A percentile compares a stretch with the other conserved stretches of the same genome.
Evolutionary conservation across 2,888 invertebrate species (phyloP).

Genomic region (Mimumesa dahlbomi): DNA sequence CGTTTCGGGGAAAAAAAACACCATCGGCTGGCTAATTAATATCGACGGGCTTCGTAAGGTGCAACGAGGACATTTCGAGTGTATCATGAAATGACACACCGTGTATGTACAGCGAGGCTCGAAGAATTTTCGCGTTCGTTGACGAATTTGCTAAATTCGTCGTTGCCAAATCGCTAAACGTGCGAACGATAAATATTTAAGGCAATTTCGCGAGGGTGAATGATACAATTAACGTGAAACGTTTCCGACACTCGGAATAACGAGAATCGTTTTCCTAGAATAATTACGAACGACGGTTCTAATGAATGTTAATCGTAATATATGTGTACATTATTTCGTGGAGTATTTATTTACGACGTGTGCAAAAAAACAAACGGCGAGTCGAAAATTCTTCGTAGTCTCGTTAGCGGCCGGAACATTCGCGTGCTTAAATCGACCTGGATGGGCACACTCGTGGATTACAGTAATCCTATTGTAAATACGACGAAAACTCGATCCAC

Average conservation of each 20-base stretch:
- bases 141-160: no score
- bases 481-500: slow-evolving; percentile 13
- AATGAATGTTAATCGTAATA: neutral
- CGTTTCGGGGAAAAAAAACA: slow-evolving; percentile 4
- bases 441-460: neutral
- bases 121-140: no score
- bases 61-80: neutral
- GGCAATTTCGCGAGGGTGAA: no score
- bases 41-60: slow-evolving; percentile 8
- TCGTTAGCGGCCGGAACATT: neutral
- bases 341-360: no score
- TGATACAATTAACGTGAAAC: no score
- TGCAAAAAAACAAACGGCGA: neutral
- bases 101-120: no score
- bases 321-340: no score
- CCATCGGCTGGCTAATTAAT: slow-evolving; percentile 27
- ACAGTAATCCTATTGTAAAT: slow-evolving; percentile 25
- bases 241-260: no score
- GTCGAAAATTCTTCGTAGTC: neutral
- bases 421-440: neutral
- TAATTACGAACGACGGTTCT: no score
- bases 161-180: no score
- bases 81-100: neutral
- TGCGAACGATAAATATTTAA: no score
- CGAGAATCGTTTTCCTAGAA: no score